Evolutionary conservation across 1,140 invertebrate species (phyloP).

Genomic region (Tigriopus japonicus): DNA sequence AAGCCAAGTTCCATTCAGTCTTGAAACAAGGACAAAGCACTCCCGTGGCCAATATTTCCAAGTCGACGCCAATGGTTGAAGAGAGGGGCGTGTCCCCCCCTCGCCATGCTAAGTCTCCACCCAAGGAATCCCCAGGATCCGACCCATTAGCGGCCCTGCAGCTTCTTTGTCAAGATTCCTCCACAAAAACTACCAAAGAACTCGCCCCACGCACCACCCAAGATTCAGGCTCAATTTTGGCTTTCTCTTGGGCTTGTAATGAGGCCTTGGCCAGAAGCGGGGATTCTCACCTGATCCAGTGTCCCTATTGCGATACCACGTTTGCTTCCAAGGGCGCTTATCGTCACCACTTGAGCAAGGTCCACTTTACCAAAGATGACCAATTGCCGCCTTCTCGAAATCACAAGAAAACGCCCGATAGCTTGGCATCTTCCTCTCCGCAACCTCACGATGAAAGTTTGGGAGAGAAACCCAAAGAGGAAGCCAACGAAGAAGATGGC

Average conservation of each 20-base stretch:
- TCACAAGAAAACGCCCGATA: too few relatives aligned
- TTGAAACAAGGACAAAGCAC: neutral
- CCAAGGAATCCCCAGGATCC: too few relatives aligned
- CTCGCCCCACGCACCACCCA: constrained; percentile 23
- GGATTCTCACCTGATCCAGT: constrained; percentile 51
- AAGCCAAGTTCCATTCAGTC: neutral
- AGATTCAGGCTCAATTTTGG: constrained; percentile 53
- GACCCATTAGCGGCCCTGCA: constrained; percentile 75
- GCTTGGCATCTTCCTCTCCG: too few relatives aligned
- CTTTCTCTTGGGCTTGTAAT: constrained; percentile 82
- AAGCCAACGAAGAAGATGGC: too few relatives aligned
- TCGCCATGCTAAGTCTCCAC: too few relatives aligned
- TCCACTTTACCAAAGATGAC: constrained; percentile 88
- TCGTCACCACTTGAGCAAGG: constrained; percentile 83
- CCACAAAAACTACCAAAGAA: constrained; percentile 18
- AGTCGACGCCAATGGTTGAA: too few relatives aligned
- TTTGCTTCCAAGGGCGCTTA: constrained; percentile 93
- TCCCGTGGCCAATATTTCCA: neutral
- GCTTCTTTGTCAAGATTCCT: constrained; percentile 83
- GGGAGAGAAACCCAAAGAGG: too few relatives aligned
- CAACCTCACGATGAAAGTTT: too few relatives aligned
- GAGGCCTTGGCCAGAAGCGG: constrained; percentile 46
- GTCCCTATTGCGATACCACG: constrained; percentile 85
- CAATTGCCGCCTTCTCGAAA: too few relatives aligned
- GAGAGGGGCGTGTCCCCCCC: too few relatives aligned